Base-by-base conservation (phyloP, 2,888 invertebrate species). In the Drosophila fungiperda region DNA sequence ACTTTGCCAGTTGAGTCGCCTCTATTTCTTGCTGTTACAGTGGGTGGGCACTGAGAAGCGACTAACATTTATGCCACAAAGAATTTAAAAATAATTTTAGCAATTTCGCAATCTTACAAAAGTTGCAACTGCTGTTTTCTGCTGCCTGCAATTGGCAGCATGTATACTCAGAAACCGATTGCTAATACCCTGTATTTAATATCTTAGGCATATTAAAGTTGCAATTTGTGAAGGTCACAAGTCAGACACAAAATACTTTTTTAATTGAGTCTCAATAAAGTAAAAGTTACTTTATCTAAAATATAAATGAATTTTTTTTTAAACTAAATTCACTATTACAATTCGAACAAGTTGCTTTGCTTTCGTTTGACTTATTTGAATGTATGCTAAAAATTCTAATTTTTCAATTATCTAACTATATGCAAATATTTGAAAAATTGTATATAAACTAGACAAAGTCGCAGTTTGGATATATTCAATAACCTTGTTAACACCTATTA, bases 71-170 rank as follows among this genome's bases (percentile, higher is more conserved):
- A 85, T 82, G 79, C 78, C 76, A 77, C 72, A 55, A 87, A 84
- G 81, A 89, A 90, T 89, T 90, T 87, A 89, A 89, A 90, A 88
- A 87, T 88, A 83, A 88, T 87, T 89, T 87, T 79, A 75, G 87
- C 83, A 48, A 82, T 89, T 90, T 89, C 78, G 81, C 78, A 87
- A 90, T 55, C 53, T 70, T 63, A 68, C 26, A 26, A 29, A 52
- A 38, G 59, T 63, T 54, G 33, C 57, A 55, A 55, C 60, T 53
- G 54, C 50, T 75, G 72, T 67, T 60, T n/a, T n/a, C 38, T 40
- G 70, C 73, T 53, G 63, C 73, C 52, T 20, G 67, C 87, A 67
- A 65, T 78, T 80, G 78, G 69, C 82, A 81, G 55, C 32, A 68
- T 32, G 26, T 20, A 48, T 40, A 58, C 55, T 59, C 58, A 45